Percentiles rank a stretch among this genome's conserved stretches.
phyloP scores from a whole-genome alignment of 2,888 invertebrate species.

The Drosophila atripex region DNA sequence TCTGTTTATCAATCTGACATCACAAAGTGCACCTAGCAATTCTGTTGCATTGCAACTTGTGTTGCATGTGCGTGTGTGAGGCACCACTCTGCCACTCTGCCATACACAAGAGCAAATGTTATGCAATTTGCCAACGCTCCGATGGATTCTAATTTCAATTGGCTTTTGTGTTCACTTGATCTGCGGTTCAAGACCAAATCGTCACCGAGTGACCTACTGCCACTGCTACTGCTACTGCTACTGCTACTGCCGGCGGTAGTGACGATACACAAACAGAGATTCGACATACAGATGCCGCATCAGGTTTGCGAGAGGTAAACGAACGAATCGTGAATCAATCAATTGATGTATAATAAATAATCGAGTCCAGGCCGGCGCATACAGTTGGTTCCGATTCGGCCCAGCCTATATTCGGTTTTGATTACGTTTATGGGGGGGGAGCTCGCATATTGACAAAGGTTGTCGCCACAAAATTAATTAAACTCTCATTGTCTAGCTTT shows the following conservation, averaged over 20 bases:
- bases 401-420: constrained; percentile 5
- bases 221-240: constrained; percentile 10
- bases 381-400: not conserved
- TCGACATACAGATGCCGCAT: constrained; percentile 21
- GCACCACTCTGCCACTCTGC: constrained; percentile 2
- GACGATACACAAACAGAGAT: constrained; percentile 11
- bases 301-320: constrained; percentile 57
- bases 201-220: constrained; percentile 37
- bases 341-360: constrained; percentile 32
- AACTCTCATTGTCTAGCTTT: not conserved
- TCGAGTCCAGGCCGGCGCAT: not conserved
- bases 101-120: constrained; percentile 40
- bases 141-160: constrained; percentile 45
- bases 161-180: constrained; percentile 59
- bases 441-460: constrained; percentile 19
- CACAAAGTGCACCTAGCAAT: constrained; percentile 8
- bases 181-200: constrained; percentile 64
- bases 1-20: constrained; percentile 54
- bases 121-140: constrained; percentile 51
- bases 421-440: constrained; percentile 8
- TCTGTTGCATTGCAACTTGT: constrained; percentile 1
- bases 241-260: constrained; percentile 1
- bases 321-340: constrained; percentile 56
- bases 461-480: constrained; percentile 36
- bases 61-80: constrained; percentile 10